Evolutionary conservation across 2,797 vertebrate species (phyloP).

Genomic region (Salarias fasciatus): DNA sequence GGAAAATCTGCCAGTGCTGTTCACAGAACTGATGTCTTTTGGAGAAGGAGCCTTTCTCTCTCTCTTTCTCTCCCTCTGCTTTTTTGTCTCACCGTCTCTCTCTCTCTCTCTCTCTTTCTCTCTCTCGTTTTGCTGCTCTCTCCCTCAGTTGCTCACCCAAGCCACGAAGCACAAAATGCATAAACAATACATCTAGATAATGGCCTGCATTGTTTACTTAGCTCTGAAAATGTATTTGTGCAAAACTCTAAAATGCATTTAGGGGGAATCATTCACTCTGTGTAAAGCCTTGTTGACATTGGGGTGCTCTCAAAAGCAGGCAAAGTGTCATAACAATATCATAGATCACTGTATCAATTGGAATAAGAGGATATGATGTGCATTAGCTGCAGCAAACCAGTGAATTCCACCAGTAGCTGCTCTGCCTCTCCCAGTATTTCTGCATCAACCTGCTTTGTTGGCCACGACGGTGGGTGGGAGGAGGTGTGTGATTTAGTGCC

Average conservation of each 20-base stretch:
- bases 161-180: slow-evolving; percentile 68
- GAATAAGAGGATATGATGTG: slow-evolving; percentile 70
- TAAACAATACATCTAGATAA: slow-evolving; percentile 82
- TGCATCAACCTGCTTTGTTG: slow-evolving; percentile 72
- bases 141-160: slow-evolving; percentile 58
- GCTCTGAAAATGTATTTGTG: slow-evolving; percentile 80
- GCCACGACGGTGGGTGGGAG: slow-evolving; percentile 67
- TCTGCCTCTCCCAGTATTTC: slow-evolving; percentile 44
- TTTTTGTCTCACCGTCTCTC: slow-evolving; percentile 6
- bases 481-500: slow-evolving; percentile 79
- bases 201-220: slow-evolving; percentile 82
- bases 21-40: slow-evolving; percentile 72
- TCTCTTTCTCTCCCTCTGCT: slow-evolving; percentile 27
- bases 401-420: slow-evolving; percentile 48
- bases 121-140: slow-evolving; percentile 28
- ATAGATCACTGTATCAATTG: slow-evolving; percentile 75
- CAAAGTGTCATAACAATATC: slow-evolving; percentile 78
- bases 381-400: slow-evolving; percentile 60
- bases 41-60: slow-evolving; percentile 53
- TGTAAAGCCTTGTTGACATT: slow-evolving; percentile 74
- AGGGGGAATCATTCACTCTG: slow-evolving; percentile 75
- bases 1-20: slow-evolving; percentile 80
- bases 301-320: slow-evolving; percentile 67
- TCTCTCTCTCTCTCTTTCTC: slow-evolving; percentile 44
- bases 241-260: slow-evolving; percentile 83